phyloP scores from a whole-genome alignment of 2,797 vertebrate genomes.

The Toxotes lorentzi region DNA sequence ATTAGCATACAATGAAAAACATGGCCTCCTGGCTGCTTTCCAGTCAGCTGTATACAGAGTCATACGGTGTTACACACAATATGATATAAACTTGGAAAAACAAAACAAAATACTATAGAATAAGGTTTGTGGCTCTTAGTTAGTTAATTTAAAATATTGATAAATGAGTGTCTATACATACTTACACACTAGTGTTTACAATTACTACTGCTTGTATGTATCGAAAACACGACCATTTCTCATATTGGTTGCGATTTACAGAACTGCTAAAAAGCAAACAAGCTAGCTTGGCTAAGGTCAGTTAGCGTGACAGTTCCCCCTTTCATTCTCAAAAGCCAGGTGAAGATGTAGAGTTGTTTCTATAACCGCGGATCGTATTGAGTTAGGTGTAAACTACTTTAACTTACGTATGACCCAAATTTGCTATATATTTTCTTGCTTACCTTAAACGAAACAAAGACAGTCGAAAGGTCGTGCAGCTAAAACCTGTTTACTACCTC shows the following conservation, averaged over 20 bases:
- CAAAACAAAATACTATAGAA: not conserved
- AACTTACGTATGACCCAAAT: not conserved
- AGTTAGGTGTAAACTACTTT: not conserved
- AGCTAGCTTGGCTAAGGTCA: constrained; percentile 12
- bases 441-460: constrained; percentile 50
- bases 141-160: not conserved
- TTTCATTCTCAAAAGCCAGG: not conserved
- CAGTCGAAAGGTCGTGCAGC: accelerated
- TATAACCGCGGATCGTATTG: not conserved
- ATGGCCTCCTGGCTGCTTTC: accelerated
- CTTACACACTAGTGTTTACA: not conserved
- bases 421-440: not conserved
- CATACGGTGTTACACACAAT: not conserved
- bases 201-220: not conserved
- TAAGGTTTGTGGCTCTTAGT: too few species aligned
- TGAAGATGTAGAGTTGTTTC: not conserved
- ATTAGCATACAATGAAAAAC: not conserved
- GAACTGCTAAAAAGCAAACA: not conserved
- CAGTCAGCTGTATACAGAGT: not conserved
- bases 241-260: not conserved
- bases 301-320: not conserved
- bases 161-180: not conserved
- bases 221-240: too few species aligned
- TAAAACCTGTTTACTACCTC: too few species aligned
- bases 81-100: not conserved